Conservation (phyloP, 2,888 invertebrate genomes). For the Rhabditoides inermis region DNA sequence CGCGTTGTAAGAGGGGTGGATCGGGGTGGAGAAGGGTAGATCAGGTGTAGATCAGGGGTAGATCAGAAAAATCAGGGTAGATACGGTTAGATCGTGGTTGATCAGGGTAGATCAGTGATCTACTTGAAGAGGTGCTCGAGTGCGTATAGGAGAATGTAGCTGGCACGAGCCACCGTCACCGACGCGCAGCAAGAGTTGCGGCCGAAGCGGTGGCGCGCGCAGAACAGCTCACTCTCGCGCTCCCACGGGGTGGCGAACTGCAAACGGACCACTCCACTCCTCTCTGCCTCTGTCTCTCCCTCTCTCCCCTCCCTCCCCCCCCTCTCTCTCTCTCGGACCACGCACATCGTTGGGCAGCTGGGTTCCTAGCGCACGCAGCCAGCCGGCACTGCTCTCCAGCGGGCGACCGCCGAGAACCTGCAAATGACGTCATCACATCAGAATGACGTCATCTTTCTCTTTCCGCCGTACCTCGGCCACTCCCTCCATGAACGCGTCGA, state of each 20-base stretch:
- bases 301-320: no score
- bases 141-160: slow-evolving; percentile 23
- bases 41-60: no score
- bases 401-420: slow-evolving; percentile 16
- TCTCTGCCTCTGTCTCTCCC: no score
- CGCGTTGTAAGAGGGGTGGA: no score
- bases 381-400: slow-evolving; percentile 14
- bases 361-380: slow-evolving; percentile 17
- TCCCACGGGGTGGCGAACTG: slow-evolving; percentile 10
- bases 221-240: slow-evolving; percentile 12
- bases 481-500: slow-evolving; percentile 36
- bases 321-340: no score
- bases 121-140: slow-evolving; percentile 22
- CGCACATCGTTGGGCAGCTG: slow-evolving; percentile 5
- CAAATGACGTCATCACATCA: no score
- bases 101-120: no score
- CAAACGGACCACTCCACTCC: no score
- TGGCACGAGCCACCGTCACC: slow-evolving; percentile 24
- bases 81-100: no score
- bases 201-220: slow-evolving; percentile 7
- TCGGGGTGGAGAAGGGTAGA: no score
- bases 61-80: no score
- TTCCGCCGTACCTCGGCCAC: slow-evolving; percentile 22
- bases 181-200: slow-evolving; percentile 9
- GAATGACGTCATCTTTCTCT: no score